Evolutionary conservation across 2,113 vertebrate genomes (phyloP), one percentile per base, ranked within the genome.

Genomic region (Cololabis saira): DNA sequence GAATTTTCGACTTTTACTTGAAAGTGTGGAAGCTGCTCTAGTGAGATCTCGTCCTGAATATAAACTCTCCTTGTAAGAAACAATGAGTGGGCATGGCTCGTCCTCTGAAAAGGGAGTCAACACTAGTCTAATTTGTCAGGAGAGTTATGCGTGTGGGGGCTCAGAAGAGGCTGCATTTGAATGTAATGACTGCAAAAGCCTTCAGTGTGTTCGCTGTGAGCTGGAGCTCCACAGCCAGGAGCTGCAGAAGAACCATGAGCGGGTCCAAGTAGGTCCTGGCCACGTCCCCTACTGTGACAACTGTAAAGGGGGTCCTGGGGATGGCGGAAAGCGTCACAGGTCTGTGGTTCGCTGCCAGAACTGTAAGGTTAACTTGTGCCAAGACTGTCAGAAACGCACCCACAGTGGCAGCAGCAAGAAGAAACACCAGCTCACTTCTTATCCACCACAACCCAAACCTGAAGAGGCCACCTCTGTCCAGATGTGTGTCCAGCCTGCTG

Each of bases 331-430:
- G 0, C 91, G 93, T 73, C 92, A 94, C 54, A 92, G 94, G 51
- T 95, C 96, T 7, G 92, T 92, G 0, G 92, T 96, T 64, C 93
- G 96, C 82, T 98, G 97, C 90, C 95, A 95, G 92, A 92, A 91
- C 56, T 98, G 97, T 91, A 97, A 96, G 87, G 89, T 95, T 55
- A 97, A 97, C 83, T 77, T 98, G 71, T 98, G 97, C 8, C 76
- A 94, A 70, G 95, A 96, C 52, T 98, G 97, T 88, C 96, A 97
- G 90, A 98, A 96, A 90, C 94, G 95, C 74, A 96, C 92, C 11
- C 97, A 98, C 71, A 92, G 93, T 5, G 95, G 95, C 24, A 94
- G 95, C 12, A 96, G 91, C 88, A 95, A 94, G 77, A 95, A 95
- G 82, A 98, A 95, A 76, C 97, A 98, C 80, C 94, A 95, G 17